Percentiles rank a stretch among this genome's conserved stretches.
phyloP scores from a whole-genome alignment of 2,113 vertebrate species.

The Struthidea cinerea region DNA sequence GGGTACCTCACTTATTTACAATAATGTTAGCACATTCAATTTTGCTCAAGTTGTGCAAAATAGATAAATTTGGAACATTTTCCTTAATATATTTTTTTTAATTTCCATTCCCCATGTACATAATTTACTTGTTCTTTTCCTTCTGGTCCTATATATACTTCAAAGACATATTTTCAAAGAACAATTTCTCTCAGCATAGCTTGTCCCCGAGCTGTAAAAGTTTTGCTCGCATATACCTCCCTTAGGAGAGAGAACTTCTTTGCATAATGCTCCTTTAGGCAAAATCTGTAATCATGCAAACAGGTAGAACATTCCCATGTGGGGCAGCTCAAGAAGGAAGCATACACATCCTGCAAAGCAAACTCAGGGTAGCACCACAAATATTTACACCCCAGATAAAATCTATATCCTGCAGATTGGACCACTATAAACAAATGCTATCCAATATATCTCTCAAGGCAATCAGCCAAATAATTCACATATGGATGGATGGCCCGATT shows the following conservation, averaged over 20 bases:
- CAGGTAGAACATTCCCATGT: conserved; percentile 6
- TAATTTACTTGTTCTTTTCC: neutral
- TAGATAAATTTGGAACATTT: neutral
- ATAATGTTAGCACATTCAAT: neutral
- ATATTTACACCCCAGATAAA: neutral
- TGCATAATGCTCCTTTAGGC: conserved; percentile 1
- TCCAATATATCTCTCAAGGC: neutral
- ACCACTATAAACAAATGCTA: neutral
- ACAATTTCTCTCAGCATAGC: neutral
- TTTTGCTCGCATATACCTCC: conserved; percentile 3
- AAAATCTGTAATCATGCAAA: conserved; percentile 13
- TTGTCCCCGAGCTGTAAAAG: neutral
- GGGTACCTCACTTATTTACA: neutral
- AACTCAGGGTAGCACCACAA: neutral
- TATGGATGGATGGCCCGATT: neutral
- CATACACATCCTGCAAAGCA: neutral
- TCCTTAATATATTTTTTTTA: neutral
- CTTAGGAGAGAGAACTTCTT: neutral
- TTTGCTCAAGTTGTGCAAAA: neutral
- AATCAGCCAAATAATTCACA: neutral
- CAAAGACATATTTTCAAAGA: conserved; percentile 38
- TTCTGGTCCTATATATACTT: conserved; percentile 23
- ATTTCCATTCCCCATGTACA: neutral
- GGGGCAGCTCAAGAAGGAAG: neutral
- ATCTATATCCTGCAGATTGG: neutral